Evolutionary conservation across 2,113 vertebrate species (phyloP), one percentile per base, ranked within the genome.

Genomic region (Gymnogyps californianus): DNA sequence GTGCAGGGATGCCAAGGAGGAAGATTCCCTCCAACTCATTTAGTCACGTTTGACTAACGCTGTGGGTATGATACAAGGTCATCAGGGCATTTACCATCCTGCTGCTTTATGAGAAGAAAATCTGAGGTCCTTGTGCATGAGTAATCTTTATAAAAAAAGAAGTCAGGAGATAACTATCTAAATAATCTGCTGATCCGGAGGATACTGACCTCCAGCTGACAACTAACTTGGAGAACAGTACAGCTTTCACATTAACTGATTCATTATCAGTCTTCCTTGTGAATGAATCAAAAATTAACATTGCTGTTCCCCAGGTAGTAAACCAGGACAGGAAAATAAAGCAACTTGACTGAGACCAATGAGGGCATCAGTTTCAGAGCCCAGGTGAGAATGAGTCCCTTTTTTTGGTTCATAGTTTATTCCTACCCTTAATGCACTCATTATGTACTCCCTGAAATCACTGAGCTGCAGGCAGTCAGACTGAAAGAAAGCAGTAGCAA

Each of bases 221-320:
- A 91, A 47, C 7, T 55, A 59, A 16, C 44, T 87, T 87, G 69
- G 57, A 93, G 38, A 71, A 62, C 55, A 62, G 29, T 62, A 38
- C 12, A 83, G 22, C 10, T 75, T 87, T 92, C 28, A 58, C n/a
- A 44, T 42, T 80, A 70, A 36, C 19, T 40, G 61, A 18, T 64
- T 81, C 28, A 9, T 70, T 62, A 57, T 44, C 52, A 70, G 22
- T 64, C 38, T 76, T 64, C 31, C 29, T 64, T 64, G 15, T 1
- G 1, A 78, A 16, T 72, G 20, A 96, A 80, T 20, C 8, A 54
- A 91, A 88, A 70, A 71, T 32, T 57, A 32, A 58, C 17, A 42
- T 52, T 0, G 0, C 9, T 40, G 18, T 61, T 61, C 19, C n/a
- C 72, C 13, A 44, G n/a, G 90, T 0, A 52, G 21, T 26, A 40